phyloP scores from a whole-genome alignment of 2,797 vertebrate genomes.

The Pipistrellus nathusii region DNA sequence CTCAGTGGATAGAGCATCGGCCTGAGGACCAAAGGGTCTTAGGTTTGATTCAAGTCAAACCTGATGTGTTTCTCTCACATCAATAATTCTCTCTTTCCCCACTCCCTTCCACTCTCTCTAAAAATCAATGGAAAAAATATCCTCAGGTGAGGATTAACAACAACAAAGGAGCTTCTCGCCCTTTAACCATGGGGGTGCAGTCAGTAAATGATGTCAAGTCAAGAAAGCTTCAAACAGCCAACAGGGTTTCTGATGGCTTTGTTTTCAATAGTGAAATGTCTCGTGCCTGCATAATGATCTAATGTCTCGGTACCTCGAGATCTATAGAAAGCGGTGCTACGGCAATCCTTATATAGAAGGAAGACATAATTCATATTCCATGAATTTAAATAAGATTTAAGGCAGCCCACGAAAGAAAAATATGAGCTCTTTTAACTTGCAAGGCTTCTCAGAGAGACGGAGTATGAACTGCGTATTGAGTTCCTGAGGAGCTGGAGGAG shows the following conservation, averaged over 20 bases:
- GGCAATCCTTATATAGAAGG: neutral
- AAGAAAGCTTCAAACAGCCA: neutral
- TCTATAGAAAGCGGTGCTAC: neutral
- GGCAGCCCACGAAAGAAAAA: neutral
- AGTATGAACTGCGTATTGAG: neutral
- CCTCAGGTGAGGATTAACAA: no score
- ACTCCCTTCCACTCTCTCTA: no score
- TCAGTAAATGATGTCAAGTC: neutral
- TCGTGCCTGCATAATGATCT: neutral
- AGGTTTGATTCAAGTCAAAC: no score
- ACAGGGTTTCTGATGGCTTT: neutral
- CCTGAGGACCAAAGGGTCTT: no score
- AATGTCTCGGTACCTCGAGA: neutral
- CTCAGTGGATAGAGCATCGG: no score
- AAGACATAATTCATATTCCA: neutral
- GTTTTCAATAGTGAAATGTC: neutral
- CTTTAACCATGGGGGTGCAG: neutral
- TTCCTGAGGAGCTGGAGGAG: neutral
- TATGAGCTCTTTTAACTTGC: neutral
- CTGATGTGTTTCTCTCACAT: no score
- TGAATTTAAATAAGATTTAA: constrained; percentile 6
- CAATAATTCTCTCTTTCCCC: no score
- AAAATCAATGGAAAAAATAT: no score
- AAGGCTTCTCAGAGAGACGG: neutral
- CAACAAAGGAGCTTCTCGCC: neutral